These are phyloP conservation scores for Lophura nycthemera DNA, from an alignment of 2,113 vertebrate genomes.

Conservation along the genomic window DNA sequence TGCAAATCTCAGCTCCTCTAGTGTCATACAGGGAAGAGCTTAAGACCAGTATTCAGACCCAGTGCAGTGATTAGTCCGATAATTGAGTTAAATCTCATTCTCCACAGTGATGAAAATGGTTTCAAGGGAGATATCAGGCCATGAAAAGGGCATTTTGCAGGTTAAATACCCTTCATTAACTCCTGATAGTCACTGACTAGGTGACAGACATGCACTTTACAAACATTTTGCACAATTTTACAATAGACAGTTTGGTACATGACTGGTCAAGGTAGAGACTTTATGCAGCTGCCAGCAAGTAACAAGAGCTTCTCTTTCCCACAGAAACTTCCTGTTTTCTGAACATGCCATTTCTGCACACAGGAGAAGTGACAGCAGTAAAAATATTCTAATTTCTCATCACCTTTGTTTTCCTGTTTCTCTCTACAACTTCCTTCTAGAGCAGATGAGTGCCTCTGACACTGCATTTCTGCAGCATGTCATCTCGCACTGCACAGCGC, in stretches of 20 bases:
- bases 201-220: neutral
- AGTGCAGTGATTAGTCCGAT: rapidly evolving
- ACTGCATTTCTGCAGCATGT: neutral
- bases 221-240: rapidly evolving
- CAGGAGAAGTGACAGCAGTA: neutral
- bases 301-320: neutral
- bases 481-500: neutral
- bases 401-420: neutral
- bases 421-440: neutral
- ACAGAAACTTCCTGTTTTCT: neutral
- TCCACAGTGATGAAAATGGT: neutral
- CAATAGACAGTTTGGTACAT: neutral
- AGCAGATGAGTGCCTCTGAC: neutral
- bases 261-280: neutral
- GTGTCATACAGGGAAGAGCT: neutral
- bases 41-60: neutral
- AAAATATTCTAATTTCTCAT: neutral
- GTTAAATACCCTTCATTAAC: neutral
- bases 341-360: neutral
- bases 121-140: neutral
- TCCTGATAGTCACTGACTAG: neutral
- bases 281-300: neutral
- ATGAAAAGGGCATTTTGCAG: neutral
- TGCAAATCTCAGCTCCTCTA: neutral
- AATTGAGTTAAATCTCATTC: neutral